Percentiles rank a stretch among this genome's conserved stretches.
Evolutionary conservation across 2,797 vertebrate genomes (phyloP).

Genomic region (Mormyrus proboscirostris): DNA sequence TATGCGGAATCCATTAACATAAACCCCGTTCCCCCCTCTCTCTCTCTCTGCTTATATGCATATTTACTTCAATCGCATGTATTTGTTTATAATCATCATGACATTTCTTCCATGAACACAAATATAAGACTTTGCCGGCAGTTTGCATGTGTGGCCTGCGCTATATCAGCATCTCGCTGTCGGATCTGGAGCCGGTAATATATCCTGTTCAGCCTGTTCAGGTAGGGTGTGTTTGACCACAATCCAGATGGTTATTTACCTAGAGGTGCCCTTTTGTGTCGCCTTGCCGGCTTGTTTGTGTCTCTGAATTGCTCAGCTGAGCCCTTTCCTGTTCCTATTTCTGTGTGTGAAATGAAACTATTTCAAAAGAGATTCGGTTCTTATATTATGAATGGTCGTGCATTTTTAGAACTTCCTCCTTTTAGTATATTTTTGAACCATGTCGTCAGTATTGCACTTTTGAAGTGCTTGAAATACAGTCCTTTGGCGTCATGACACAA

Average conservation of each 20-base stretch:
- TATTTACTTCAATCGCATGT: background rate
- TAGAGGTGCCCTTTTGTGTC: background rate
- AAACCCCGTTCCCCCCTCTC: background rate
- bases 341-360: background rate
- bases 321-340: background rate
- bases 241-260: background rate
- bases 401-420: background rate
- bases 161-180: background rate
- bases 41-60: background rate
- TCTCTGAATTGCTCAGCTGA: background rate
- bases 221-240: background rate
- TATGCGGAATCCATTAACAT: background rate
- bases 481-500: background rate
- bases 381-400: background rate
- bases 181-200: background rate
- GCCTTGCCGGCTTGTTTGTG: background rate
- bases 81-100: background rate
- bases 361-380: background rate
- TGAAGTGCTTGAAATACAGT: background rate
- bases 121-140: background rate
- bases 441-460: background rate
- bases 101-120: background rate
- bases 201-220: background rate
- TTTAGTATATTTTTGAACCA: background rate
- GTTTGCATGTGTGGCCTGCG: background rate